Evolutionary conservation across 2,797 vertebrate genomes (phyloP).

Genomic region (Heterohyrax brucei): DNA sequence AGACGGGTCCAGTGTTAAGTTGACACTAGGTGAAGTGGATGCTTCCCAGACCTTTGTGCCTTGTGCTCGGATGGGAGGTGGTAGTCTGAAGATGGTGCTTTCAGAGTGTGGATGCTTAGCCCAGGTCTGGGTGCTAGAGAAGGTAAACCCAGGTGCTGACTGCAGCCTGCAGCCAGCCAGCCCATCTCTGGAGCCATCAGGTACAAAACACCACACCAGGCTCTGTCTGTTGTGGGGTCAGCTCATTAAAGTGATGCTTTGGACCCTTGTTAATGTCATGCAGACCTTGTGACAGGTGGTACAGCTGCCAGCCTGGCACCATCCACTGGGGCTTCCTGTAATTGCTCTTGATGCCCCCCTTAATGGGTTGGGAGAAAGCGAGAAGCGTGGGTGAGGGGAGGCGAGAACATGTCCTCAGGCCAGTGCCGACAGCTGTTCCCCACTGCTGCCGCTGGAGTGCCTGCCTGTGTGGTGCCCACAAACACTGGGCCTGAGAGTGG

Average conservation of each 20-base stretch:
- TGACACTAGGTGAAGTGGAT: not conserved
- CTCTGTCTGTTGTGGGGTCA: conserved; percentile 2
- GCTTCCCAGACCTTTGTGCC: not conserved
- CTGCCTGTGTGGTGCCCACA: conserved; percentile 8
- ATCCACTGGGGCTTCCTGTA: not conserved
- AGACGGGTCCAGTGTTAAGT: not conserved
- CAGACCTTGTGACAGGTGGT: conserved; percentile 73
- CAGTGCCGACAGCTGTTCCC: conserved; percentile 43
- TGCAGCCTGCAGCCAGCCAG: not conserved
- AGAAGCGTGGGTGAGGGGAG: not conserved
- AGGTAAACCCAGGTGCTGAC: conserved; percentile 24
- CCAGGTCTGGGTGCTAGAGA: not conserved
- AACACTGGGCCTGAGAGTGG: not conserved
- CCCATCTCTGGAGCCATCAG: not conserved
- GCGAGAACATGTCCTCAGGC: conserved; percentile 34
- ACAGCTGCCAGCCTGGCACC: conserved; percentile 51
- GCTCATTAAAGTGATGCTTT: conserved; percentile 53
- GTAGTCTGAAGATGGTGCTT: not conserved
- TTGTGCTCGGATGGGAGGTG: not conserved
- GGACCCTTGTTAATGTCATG: conserved; percentile 67
- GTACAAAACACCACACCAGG: not conserved
- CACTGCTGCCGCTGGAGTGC: not conserved
- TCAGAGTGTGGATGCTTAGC: not conserved
- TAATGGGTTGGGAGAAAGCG: conserved; percentile 37
- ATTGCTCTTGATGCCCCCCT: conserved; percentile 68